Percentiles rank a stretch among this genome's conserved stretches.
Conservation (phyloP, 2,797 vertebrate genomes). For the Centroberyx gerrardi region DNA sequence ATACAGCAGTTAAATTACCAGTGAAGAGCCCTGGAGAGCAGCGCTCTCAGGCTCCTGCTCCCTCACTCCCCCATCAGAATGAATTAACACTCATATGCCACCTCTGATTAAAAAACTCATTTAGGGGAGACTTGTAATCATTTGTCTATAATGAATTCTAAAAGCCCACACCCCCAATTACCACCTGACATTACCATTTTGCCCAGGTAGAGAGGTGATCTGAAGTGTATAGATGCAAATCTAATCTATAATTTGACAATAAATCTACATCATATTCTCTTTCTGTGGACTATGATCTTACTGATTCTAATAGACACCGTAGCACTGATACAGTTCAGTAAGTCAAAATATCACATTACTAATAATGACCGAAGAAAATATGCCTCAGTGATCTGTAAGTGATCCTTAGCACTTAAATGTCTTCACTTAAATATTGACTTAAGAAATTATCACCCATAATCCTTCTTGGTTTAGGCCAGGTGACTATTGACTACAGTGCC, state of each 20-base stretch:
- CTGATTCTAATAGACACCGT: not conserved
- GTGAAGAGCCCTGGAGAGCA: slow-evolving; percentile 80
- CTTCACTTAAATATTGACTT: slow-evolving; percentile 16
- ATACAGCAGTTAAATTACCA: slow-evolving; percentile 80
- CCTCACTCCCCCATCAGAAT: slow-evolving; percentile 65
- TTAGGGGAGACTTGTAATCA: slow-evolving; percentile 72
- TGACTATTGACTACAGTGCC: slow-evolving; percentile 28
- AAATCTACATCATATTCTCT: not conserved
- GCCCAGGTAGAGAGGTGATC: slow-evolving; percentile 47
- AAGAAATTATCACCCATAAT: slow-evolving; percentile 25
- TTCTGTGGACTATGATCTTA: slow-evolving; percentile 41
- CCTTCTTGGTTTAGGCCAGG: slow-evolving; percentile 25
- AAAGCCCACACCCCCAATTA: slow-evolving; percentile 63
- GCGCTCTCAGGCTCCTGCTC: slow-evolving; percentile 56
- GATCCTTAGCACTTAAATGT: not conserved
- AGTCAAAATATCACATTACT: slow-evolving; percentile 51
- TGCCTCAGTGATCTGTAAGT: slow-evolving; percentile 18
- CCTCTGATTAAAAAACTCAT: slow-evolving; percentile 72
- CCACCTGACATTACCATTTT: slow-evolving; percentile 63
- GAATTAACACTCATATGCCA: slow-evolving; percentile 78
- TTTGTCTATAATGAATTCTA: slow-evolving; percentile 78
- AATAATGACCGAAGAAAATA: slow-evolving; percentile 39
- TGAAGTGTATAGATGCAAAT: slow-evolving; percentile 5
- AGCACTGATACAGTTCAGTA: slow-evolving; percentile 18
- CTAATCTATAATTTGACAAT: not conserved